These are phyloP conservation scores for Atrina japonica DNA, from an alignment of 2,888 invertebrate genomes.

Conservation along the genomic window DNA sequence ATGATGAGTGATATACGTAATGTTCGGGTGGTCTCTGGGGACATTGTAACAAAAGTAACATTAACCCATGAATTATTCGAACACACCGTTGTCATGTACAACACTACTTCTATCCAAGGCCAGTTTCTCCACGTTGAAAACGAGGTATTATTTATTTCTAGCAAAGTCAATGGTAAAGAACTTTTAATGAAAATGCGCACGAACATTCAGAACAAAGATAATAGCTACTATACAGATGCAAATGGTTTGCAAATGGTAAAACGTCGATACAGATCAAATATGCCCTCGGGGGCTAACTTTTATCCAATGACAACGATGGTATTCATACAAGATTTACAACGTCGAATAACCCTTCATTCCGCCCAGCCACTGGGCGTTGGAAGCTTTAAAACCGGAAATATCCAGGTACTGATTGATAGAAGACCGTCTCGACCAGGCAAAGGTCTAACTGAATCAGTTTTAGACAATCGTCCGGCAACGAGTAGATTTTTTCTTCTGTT, in stretches of 20 bases:
- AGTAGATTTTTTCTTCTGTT: slow-evolving; percentile 42
- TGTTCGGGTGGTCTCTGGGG: slow-evolving; percentile 1
- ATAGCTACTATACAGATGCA: slow-evolving; percentile 93
- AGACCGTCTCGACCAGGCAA: slow-evolving; percentile 51
- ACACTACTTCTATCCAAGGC: slow-evolving; percentile 83
- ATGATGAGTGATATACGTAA: too few species aligned
- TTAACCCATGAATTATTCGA: slow-evolving; percentile 83
- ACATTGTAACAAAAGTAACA: slow-evolving; percentile 82
- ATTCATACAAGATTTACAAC: slow-evolving; percentile 87
- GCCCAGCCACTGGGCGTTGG: slow-evolving; percentile 88
- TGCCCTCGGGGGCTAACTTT: slow-evolving; percentile 96
- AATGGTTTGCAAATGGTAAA: slow-evolving; percentile 94
- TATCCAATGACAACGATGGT: slow-evolving; percentile 94
- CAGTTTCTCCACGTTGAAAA: slow-evolving; percentile 86
- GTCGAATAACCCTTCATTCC: slow-evolving; percentile 68
- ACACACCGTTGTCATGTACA: slow-evolving; percentile 17
- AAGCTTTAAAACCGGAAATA: slow-evolving; percentile 37
- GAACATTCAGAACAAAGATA: slow-evolving; percentile 84
- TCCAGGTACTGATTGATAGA: slow-evolving; percentile 68
- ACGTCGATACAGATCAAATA: slow-evolving; percentile 89
- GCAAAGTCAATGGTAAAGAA: slow-evolving; percentile 88
- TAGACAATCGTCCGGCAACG: slow-evolving; percentile 45
- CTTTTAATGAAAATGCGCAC: slow-evolving; percentile 93
- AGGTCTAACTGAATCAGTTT: slow-evolving; percentile 59
- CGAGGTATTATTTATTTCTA: slow-evolving; percentile 81